A percentile compares a stretch with the other conserved stretches of the same genome.
phyloP scores from a whole-genome alignment of 2,888 invertebrate genomes.

The Eupeodes luniger region DNA sequence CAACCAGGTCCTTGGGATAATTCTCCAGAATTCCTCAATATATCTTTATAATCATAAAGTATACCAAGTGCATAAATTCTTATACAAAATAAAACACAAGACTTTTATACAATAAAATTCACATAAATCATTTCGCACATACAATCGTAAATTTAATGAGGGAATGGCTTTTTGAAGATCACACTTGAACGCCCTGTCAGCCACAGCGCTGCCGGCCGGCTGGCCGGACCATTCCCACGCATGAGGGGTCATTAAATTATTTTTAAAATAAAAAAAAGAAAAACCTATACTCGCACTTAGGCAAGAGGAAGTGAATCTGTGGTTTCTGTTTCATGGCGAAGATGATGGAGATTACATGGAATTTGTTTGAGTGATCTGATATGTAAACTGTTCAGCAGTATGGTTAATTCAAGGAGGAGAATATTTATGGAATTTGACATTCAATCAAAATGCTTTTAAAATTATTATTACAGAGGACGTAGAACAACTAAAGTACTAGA shows the following conservation, averaged over 20 bases:
- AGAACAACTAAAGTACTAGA: background rate
- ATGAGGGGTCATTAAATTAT: constrained; percentile 59
- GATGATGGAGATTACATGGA: constrained; percentile 28
- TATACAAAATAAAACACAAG: constrained; percentile 37
- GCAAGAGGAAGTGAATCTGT: constrained; percentile 55
- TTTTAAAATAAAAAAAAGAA: constrained; percentile 8
- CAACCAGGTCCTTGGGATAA: constrained; percentile 31
- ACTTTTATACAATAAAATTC: constrained; percentile 49
- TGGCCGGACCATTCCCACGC: constrained; percentile 50
- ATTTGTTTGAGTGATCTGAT: background rate
- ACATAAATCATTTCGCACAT: constrained; percentile 72
- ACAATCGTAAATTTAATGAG: constrained; percentile 54
- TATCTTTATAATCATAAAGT: constrained; percentile 51
- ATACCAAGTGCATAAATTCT: constrained; percentile 36
- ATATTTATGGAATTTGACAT: background rate
- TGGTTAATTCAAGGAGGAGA: background rate
- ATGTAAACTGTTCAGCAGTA: no score
- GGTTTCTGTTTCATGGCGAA: background rate
- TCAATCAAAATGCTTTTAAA: background rate
- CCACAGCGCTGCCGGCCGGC: background rate
- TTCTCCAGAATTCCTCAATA: constrained; percentile 35
- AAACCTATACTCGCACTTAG: background rate
- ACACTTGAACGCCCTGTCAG: constrained; percentile 34
- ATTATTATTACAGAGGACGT: background rate
- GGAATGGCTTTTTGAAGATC: constrained; percentile 54